phyloP scores from a whole-genome alignment of 2,888 invertebrate genomes.

The Glaucopsyche alexis region DNA sequence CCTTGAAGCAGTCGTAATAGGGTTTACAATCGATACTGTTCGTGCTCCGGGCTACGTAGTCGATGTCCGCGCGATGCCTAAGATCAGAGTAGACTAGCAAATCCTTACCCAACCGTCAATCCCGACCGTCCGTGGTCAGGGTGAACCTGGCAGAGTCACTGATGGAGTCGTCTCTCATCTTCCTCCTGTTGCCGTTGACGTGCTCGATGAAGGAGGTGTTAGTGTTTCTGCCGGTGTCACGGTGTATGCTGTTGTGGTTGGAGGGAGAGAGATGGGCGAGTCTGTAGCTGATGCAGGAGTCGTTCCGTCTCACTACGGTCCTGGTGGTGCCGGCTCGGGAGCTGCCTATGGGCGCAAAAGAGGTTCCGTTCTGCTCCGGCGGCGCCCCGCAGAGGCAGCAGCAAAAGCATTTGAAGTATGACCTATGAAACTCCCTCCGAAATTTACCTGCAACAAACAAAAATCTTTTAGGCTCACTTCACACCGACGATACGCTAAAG shows the following conservation, averaged over 20 bases:
- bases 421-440: slow-evolving; percentile 84
- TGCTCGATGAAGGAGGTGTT: slow-evolving; percentile 75
- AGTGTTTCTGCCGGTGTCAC: slow-evolving; percentile 64
- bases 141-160: slow-evolving; percentile 71
- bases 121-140: slow-evolving; percentile 62
- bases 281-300: slow-evolving; percentile 71
- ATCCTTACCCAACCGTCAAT: slow-evolving; percentile 65
- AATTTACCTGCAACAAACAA: slow-evolving; percentile 83
- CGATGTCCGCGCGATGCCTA: slow-evolving; percentile 54
- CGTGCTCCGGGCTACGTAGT: slow-evolving; percentile 63
- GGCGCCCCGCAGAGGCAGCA: slow-evolving; percentile 56
- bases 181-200: slow-evolving; percentile 64
- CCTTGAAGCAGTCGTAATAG: slow-evolving; percentile 71
- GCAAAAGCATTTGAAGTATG: slow-evolving; percentile 83
- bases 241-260: slow-evolving; percentile 67
- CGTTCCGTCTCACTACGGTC: slow-evolving; percentile 69
- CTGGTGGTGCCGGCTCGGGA: slow-evolving; percentile 68
- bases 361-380: slow-evolving; percentile 66
- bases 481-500: too few relatives aligned
- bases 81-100: slow-evolving; percentile 49
- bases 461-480: too few relatives aligned
- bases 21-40: slow-evolving; percentile 73
- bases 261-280: slow-evolving; percentile 72
- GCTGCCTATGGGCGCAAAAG: slow-evolving; percentile 70
- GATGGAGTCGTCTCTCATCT: slow-evolving; percentile 65